These are phyloP conservation scores for Drosophila ustulata DNA, from an alignment of 2,888 invertebrate genomes.

Conservation along the genomic window DNA sequence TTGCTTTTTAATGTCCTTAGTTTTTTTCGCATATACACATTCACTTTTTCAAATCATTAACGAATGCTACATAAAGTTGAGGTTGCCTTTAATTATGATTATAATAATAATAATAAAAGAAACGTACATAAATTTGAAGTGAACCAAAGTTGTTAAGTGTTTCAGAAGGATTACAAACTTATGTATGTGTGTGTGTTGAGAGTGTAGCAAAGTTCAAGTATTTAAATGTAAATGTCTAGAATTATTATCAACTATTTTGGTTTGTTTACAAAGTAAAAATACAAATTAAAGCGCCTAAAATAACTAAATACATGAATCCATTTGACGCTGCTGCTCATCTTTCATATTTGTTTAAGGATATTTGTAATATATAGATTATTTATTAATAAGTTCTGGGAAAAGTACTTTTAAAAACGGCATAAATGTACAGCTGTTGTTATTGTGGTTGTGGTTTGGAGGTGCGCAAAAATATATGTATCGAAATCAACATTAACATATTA, in stretches of 20 bases:
- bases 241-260: slow-evolving; percentile 50
- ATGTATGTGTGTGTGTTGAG: slow-evolving; percentile 18
- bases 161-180: slow-evolving; percentile 33
- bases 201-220: slow-evolving; percentile 29
- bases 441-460: slow-evolving; percentile 31
- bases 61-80: slow-evolving; percentile 37
- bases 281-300: slow-evolving; percentile 63
- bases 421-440: slow-evolving; percentile 43
- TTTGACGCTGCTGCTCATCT: slow-evolving; percentile 37
- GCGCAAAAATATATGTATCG: slow-evolving; percentile 30
- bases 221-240: slow-evolving; percentile 48
- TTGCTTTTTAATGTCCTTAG: slow-evolving; percentile 53
- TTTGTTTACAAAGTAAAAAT: slow-evolving; percentile 46
- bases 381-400: slow-evolving; percentile 26
- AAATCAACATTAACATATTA: slow-evolving; percentile 39
- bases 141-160: slow-evolving; percentile 50
- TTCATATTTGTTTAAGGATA: slow-evolving; percentile 14
- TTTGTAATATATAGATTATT: slow-evolving; percentile 26
- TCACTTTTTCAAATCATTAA: slow-evolving; percentile 41
- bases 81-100: slow-evolving; percentile 19
- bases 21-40: slow-evolving; percentile 54
- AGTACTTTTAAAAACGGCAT: slow-evolving; percentile 33
- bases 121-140: slow-evolving; percentile 39
- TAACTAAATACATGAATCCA: slow-evolving; percentile 65
- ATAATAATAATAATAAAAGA: slow-evolving; percentile 24